These are phyloP conservation scores for Orthosia incerta DNA, from an alignment of 2,888 invertebrate species.

Conservation along the genomic window DNA sequence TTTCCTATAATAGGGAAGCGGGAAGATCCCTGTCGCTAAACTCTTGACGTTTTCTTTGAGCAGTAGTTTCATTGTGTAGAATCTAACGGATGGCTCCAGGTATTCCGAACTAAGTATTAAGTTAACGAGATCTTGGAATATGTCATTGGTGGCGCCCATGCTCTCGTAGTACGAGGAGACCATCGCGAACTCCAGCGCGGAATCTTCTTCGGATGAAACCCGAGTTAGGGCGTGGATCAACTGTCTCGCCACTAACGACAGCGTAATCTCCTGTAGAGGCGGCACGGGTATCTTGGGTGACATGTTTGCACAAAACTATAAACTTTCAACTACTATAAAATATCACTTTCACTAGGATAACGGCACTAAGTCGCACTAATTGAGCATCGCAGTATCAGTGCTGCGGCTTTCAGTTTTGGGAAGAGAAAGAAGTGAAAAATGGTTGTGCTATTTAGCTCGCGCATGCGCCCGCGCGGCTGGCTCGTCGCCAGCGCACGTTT, in stretches of 20 bases:
- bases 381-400: constrained; percentile 81
- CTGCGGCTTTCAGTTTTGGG: constrained; percentile 78
- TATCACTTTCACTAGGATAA: constrained; percentile 75
- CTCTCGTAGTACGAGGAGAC: constrained; percentile 91
- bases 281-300: constrained; percentile 92
- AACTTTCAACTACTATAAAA: constrained; percentile 63
- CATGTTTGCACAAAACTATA: constrained; percentile 85
- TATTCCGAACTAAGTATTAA: constrained; percentile 92
- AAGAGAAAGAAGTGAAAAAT: constrained; percentile 86
- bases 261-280: constrained; percentile 91
- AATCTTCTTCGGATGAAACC: constrained; percentile 91
- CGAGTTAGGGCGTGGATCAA: constrained; percentile 92
- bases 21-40: constrained; percentile 93
- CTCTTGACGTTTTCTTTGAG: constrained; percentile 92
- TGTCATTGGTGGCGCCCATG: constrained; percentile 92
- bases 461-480: constrained; percentile 82
- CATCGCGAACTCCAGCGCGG: constrained; percentile 91
- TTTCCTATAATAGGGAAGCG: constrained; percentile 93
- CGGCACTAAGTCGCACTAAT: constrained; percentile 73
- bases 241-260: constrained; percentile 92
- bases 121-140: constrained; percentile 93
- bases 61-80: constrained; percentile 92
- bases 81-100: constrained; percentile 93
- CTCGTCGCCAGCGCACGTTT: constrained; percentile 84
- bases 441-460: constrained; percentile 83